Conservation (phyloP, 2,113 vertebrate species). For the Rhadina sibilatrix region DNA sequence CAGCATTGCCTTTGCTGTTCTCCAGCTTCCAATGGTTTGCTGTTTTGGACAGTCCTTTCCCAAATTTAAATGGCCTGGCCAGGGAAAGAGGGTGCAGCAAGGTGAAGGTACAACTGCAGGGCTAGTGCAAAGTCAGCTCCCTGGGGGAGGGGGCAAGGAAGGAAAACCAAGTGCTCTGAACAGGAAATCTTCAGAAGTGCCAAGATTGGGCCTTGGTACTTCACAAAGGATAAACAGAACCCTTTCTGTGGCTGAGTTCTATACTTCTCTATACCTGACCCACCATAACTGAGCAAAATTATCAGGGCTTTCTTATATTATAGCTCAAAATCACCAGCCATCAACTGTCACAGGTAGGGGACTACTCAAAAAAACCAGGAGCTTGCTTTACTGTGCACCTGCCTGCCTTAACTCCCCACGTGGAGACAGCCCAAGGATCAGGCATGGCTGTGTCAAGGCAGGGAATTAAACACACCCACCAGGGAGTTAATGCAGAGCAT, state of each 20-base stretch:
- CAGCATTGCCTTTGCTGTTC: background rate
- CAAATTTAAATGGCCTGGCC: background rate
- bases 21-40: background rate
- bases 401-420: background rate
- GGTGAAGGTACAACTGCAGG: background rate
- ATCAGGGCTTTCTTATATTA: background rate
- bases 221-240: background rate
- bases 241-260: background rate
- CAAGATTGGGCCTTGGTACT: background rate
- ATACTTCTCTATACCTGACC: background rate
- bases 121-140: background rate
- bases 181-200: fast-evolving
- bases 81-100: background rate
- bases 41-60: background rate
- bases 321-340: background rate
- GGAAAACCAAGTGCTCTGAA: background rate
- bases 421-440: background rate
- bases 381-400: background rate
- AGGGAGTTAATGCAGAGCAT: background rate
- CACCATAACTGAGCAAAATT: background rate
- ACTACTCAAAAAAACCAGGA: background rate
- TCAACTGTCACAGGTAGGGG: no score
- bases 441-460: background rate
- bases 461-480: background rate
- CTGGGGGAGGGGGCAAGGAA: background rate